Percentiles rank a stretch among this genome's conserved stretches.
Evolutionary conservation across 2,888 invertebrate species (phyloP).

Genomic region (Tetheella fluctuosa): DNA sequence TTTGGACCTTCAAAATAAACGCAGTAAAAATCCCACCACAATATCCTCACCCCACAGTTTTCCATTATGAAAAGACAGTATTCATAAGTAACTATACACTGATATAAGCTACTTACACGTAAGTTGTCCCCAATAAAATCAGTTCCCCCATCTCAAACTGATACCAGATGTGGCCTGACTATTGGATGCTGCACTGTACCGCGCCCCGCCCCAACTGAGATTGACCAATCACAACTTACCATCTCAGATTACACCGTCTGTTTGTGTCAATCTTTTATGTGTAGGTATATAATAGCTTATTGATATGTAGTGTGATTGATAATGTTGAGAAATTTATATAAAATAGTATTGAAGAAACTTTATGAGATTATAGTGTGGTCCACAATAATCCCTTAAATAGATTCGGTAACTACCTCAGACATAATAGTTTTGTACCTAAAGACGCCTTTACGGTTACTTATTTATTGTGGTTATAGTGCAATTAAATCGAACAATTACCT

Average conservation of each 20-base stretch:
- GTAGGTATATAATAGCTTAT: constrained; percentile 2
- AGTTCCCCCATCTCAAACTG: constrained; percentile 23
- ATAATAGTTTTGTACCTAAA: too few relatives aligned
- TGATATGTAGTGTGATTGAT: neutral
- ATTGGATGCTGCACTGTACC: constrained; percentile 67
- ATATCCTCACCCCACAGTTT: neutral
- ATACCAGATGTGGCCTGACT: constrained; percentile 38
- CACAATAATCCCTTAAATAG: too few relatives aligned
- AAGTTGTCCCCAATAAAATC: constrained; percentile 2
- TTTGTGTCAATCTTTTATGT: neutral
- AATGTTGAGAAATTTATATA: neutral
- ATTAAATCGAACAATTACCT: too few relatives aligned
- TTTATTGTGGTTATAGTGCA: too few relatives aligned
- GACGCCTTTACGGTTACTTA: too few relatives aligned
- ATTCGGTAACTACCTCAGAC: too few relatives aligned
- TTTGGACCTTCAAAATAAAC: neutral
- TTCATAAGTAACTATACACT: neutral
- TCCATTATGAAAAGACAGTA: neutral
- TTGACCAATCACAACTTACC: constrained; percentile 51
- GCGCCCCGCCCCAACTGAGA: constrained; percentile 49
- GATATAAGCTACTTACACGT: neutral
- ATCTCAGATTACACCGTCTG: constrained; percentile 34
- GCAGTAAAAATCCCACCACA: neutral
- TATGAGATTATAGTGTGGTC: too few relatives aligned
- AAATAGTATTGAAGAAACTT: neutral